phyloP scores from a whole-genome alignment of 1,140 invertebrate species.

The Drosophila arizonae region DNA sequence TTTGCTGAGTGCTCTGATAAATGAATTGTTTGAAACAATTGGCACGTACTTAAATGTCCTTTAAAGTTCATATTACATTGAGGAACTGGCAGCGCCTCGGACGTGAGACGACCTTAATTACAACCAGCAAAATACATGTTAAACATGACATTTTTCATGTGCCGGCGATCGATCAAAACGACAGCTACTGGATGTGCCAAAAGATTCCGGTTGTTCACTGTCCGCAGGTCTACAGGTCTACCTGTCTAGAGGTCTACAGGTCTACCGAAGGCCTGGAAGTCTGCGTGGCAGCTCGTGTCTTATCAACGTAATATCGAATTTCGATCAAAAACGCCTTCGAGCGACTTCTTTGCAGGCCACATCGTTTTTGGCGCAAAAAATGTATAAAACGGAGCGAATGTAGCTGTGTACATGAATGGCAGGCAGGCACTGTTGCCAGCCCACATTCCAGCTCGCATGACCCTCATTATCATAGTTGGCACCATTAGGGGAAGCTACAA shows the following conservation, averaged over 20 bases:
- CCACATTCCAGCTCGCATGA: conserved; percentile 62
- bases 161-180: conserved; percentile 76
- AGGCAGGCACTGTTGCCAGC: conserved; percentile 37
- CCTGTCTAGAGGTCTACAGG: background rate
- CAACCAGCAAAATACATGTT: conserved; percentile 74
- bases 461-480: conserved; percentile 81
- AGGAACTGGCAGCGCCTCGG: conserved; percentile 15
- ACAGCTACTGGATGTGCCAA: conserved; percentile 62
- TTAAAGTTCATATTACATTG: conserved; percentile 16
- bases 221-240: conserved; percentile 11
- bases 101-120: conserved; percentile 56
- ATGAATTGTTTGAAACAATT: conserved; percentile 60
- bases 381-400: conserved; percentile 33
- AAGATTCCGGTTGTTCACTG: conserved; percentile 30
- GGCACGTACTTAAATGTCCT: conserved; percentile 41
- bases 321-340: conserved; percentile 77
- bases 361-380: conserved; percentile 67
- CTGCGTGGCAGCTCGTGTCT: conserved; percentile 50
- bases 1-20: conserved; percentile 49
- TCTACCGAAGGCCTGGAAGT: background rate
- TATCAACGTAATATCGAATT: conserved; percentile 82
- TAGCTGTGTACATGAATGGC: conserved; percentile 30
- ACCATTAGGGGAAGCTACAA: conserved; percentile 67
- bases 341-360: conserved; percentile 58
- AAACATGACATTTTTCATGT: conserved; percentile 78